Base-by-base conservation (phyloP, 1,140 invertebrate genomes). In the Eriosoma lanigerum region DNA sequence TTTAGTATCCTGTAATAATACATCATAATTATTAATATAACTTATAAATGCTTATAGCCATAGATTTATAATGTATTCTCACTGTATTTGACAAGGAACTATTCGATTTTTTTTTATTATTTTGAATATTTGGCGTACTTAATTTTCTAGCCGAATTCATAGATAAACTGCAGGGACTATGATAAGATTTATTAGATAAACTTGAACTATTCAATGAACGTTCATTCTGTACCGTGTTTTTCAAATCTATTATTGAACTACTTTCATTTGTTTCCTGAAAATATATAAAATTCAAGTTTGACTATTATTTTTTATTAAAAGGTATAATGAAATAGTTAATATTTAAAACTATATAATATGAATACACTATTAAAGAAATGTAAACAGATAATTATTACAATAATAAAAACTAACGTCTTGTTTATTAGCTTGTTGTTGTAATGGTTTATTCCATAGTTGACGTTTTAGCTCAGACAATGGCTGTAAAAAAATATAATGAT, bases 1-100 rank as follows among this genome's bases (percentile, higher is more conserved):
- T 29, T 48, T 78, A 46, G 9, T 29, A 46, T 78, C 56, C 75
- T 62, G 48, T 48, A 78, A 78, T 60, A n/a, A 52, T 72, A 6
- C 29, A 72, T 50, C 29, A 50, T 29, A 72, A 50, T 52, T 19
- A 29, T 19, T 29, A 50, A 17, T 29, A 10, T 52, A 29, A 32
- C n/a, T 5, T 38, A 38, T 4, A 38, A n/a, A n/a, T n/a, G n/a
- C n/a, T n/a, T 38, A 38, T 38, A 38, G 3, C 3, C 32, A 38
- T 26, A 70, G 3, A 70, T 1, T 50, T 50, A 13, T n/a, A 32
- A 32, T 32, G 52, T 72, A 52, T 32, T 29, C 29, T 50, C 10
- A 72, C 68, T n/a, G 5, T 72, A 52, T 52, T 50, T 72, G 48
- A 17, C 1, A 46, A 70, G 19, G 48, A 12, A 10, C 3, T 19